Evolutionary conservation across 2,113 vertebrate genomes (phyloP).

Genomic region (Psilopsiagon aymara): DNA sequence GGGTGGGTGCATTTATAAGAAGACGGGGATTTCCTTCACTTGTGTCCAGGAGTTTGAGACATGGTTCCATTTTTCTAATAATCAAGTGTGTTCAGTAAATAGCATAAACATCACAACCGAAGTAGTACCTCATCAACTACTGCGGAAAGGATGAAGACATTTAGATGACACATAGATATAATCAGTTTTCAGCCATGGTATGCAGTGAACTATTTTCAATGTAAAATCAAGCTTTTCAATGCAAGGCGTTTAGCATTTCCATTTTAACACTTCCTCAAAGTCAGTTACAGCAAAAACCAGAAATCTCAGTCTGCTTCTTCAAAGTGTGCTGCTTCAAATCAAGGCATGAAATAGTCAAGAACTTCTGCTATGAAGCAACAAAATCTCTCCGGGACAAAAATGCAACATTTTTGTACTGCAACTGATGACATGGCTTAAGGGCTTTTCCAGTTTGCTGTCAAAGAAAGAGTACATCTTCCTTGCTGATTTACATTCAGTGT

Average conservation of each 20-base stretch:
- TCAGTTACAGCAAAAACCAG: neutral
- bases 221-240: slow-evolving; percentile 39
- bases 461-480: neutral
- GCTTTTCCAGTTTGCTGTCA: neutral
- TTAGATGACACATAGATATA: slow-evolving; percentile 19
- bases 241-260: slow-evolving; percentile 25
- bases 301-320: neutral
- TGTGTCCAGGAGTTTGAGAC: neutral
- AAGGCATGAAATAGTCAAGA: neutral
- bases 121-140: slow-evolving; percentile 5
- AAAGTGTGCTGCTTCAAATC: neutral
- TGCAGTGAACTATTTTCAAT: slow-evolving; percentile 10
- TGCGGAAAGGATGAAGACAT: slow-evolving; percentile 10
- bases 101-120: neutral
- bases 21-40: neutral
- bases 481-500: neutral
- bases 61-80: neutral
- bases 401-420: neutral
- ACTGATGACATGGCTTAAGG: neutral
- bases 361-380: neutral
- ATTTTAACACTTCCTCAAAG: slow-evolving; percentile 43
- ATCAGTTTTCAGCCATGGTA: neutral
- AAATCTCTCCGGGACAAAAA: neutral
- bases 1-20: neutral
- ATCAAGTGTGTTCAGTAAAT: neutral